These are phyloP conservation scores for Vultur gryphus DNA, from an alignment of 2,797 vertebrate genomes.

Conservation along the genomic window DNA sequence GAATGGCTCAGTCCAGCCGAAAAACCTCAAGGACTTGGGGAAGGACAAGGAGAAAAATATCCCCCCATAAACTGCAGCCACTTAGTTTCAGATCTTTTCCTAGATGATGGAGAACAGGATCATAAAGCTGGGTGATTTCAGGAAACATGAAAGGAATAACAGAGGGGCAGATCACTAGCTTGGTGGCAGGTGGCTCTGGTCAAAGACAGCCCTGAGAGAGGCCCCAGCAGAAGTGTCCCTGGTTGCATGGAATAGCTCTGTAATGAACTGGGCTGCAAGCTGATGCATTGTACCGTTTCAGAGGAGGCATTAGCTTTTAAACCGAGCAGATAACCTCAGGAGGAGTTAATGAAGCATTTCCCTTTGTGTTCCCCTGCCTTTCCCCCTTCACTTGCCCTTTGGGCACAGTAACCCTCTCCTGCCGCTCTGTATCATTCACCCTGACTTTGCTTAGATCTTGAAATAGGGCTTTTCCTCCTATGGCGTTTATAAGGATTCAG, in stretches of 20 bases:
- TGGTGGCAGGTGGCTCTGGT: background rate
- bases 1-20: accelerated
- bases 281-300: background rate
- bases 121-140: background rate
- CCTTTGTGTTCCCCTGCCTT: background rate
- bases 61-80: accelerated
- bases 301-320: background rate
- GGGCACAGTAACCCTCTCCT: background rate
- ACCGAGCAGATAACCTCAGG: background rate
- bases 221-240: background rate
- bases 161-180: background rate
- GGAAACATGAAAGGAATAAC: background rate
- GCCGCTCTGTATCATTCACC: accelerated
- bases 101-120: background rate
- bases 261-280: background rate
- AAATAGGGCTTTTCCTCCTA: background rate
- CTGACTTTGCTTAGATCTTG: background rate
- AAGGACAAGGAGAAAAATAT: background rate
- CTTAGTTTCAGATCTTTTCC: background rate
- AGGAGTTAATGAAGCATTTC: background rate
- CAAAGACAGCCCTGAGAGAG: background rate
- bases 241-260: background rate
- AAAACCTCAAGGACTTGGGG: background rate
- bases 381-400: background rate
- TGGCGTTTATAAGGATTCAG: background rate